These are phyloP conservation scores for Gallirallus australis DNA, from an alignment of 2,797 vertebrate species.

Conservation along the genomic window DNA sequence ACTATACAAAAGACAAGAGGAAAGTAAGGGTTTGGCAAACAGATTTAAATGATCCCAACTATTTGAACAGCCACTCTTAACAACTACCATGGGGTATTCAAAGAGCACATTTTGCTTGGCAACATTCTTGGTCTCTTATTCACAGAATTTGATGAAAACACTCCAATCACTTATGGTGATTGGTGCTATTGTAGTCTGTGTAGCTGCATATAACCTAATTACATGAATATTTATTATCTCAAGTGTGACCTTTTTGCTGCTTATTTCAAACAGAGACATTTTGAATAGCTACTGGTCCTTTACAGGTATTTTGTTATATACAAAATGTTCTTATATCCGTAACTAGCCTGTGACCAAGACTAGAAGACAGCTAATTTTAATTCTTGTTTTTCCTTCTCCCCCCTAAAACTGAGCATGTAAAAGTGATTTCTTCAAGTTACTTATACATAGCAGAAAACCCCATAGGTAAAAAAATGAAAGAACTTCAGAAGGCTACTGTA, in stretches of 20 bases:
- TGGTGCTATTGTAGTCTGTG: slow-evolving; percentile 4
- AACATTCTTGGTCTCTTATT: background rate
- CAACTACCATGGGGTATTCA: background rate
- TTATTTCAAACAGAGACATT: background rate
- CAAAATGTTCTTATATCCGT: background rate
- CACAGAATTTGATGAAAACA: slow-evolving; percentile 3
- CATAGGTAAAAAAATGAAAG: background rate
- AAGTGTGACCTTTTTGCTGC: slow-evolving; percentile 24
- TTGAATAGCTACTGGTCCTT: background rate
- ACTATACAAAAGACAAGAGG: background rate
- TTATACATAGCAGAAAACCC: background rate
- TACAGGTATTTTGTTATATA: background rate
- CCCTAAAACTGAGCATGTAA: background rate
- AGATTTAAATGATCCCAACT: background rate
- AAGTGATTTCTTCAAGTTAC: background rate
- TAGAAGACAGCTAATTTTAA: background rate
- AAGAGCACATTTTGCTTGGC: background rate
- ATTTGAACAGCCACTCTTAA: background rate
- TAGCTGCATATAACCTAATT: slow-evolving; percentile 56
- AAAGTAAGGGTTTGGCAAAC: background rate
- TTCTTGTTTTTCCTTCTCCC: background rate
- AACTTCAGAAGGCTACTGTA: background rate
- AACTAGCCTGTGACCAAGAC: background rate
- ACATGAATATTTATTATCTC: slow-evolving; percentile 65
- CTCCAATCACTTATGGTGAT: slow-evolving; percentile 50